Percentiles rank a stretch among this genome's conserved stretches.
phyloP scores from a whole-genome alignment of 2,797 vertebrate genomes.

The Gorsachius magnificus region DNA sequence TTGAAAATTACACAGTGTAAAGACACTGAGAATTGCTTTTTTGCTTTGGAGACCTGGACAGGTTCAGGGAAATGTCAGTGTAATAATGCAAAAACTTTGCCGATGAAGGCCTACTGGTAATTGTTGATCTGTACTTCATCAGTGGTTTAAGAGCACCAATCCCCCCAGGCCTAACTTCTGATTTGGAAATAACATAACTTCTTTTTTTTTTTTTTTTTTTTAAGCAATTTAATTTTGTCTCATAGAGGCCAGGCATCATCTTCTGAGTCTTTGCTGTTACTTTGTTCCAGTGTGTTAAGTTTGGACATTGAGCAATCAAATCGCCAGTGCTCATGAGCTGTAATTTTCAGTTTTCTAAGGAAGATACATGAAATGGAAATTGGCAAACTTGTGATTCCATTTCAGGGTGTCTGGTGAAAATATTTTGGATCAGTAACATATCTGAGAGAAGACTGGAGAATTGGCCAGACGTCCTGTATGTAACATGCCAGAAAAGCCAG shows the following conservation, averaged over 20 bases:
- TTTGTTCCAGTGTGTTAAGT: conserved; percentile 2
- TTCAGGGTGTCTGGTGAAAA: conserved; percentile 78
- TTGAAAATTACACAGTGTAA: conserved; percentile 52
- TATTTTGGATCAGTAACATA: conserved; percentile 72
- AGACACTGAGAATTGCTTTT: background rate
- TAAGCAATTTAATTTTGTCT: conserved; percentile 25
- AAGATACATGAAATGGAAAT: conserved; percentile 75
- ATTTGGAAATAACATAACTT: background rate
- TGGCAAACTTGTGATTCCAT: conserved; percentile 64
- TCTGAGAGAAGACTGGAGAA: conserved; percentile 71
- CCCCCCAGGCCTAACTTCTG: background rate
- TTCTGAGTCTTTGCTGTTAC: conserved; percentile 10
- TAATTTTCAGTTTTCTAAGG: conserved; percentile 69
- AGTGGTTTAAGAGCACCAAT: background rate
- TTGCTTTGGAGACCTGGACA: background rate
- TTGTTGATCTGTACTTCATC: background rate
- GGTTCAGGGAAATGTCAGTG: conserved; percentile 44
- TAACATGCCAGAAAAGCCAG: conserved; percentile 62
- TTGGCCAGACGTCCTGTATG: conserved; percentile 56
- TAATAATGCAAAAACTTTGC: background rate
- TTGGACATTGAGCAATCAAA: conserved; percentile 22
- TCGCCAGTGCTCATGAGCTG: background rate
- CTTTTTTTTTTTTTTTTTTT: background rate
- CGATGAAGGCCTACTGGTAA: background rate
- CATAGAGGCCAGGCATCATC: background rate